phyloP scores from a whole-genome alignment of 2,797 vertebrate genomes.

The Zalophus californianus region DNA sequence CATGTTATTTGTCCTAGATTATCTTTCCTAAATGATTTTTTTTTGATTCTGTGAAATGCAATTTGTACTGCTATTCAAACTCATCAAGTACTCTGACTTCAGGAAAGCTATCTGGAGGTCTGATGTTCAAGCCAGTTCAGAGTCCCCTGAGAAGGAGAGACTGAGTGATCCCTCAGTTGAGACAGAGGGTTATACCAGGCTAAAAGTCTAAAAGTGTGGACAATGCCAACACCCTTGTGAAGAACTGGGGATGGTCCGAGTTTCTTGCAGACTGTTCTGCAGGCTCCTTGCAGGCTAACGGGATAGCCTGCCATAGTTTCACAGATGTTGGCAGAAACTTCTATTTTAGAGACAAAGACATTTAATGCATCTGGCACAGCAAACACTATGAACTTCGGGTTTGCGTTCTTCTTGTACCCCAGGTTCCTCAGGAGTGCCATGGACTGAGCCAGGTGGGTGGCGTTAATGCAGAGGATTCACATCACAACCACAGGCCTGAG shows the following conservation, averaged over 20 bases:
- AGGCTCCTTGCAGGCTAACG: neutral
- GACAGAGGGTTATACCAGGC: neutral
- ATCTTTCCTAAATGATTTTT: neutral
- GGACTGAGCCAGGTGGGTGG: neutral
- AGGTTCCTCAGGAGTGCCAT: neutral
- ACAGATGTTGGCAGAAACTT: neutral
- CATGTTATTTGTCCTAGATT: neutral
- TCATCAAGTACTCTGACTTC: neutral
- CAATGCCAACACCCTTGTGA: too few relatives aligned
- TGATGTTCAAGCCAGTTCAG: neutral
- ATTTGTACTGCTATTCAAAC: neutral
- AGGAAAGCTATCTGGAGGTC: neutral
- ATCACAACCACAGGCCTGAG: neutral
- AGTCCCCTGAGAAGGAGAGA: neutral
- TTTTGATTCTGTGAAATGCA: neutral
- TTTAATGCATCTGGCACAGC: neutral
- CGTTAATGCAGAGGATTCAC: neutral
- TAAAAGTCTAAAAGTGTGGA: neutral
- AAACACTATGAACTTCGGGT: neutral
- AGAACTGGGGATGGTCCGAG: neutral
- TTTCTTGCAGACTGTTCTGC: neutral
- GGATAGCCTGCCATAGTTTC: neutral
- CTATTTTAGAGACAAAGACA: neutral
- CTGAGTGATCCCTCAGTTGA: accelerated
- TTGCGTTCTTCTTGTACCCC: neutral